Evolutionary conservation across 2,888 invertebrate genomes (phyloP).

Genomic region (Lagria hirta): DNA sequence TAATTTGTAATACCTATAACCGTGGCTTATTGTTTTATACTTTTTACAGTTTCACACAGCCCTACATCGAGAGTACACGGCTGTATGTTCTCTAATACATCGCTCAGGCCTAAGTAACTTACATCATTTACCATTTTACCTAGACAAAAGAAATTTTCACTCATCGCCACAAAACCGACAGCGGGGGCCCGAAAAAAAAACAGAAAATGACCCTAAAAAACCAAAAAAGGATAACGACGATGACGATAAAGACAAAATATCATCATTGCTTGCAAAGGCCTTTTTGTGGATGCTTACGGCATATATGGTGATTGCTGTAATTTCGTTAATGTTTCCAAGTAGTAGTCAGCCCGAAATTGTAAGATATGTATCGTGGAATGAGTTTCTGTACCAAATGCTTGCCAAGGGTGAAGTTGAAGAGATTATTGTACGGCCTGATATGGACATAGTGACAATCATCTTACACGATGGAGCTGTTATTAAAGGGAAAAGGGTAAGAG

Average conservation of each 20-base stretch:
- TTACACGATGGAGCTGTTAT: conserved; percentile 83
- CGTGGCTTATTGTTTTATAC: too few species aligned
- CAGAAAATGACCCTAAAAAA: conserved; percentile 38
- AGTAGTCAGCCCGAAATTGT: conserved; percentile 72
- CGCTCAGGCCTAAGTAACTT: conserved; percentile 57
- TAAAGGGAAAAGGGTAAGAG: conserved; percentile 76
- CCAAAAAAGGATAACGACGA: conserved; percentile 57
- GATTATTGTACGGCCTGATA: conserved; percentile 79
- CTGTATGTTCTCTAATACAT: conserved; percentile 58
- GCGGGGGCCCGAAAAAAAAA: conserved; percentile 20
- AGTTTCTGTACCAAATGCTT: conserved; percentile 93
- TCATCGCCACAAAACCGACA: conserved; percentile 36
- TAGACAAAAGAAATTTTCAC: conserved; percentile 40
- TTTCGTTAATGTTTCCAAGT: conserved; percentile 71
- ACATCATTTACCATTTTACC: conserved; percentile 41
- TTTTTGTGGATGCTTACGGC: conserved; percentile 79
- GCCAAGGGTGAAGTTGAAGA: conserved; percentile 93
- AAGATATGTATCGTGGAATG: conserved; percentile 93
- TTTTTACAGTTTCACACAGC: too few species aligned
- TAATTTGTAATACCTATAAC: too few species aligned
- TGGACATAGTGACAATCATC: conserved; percentile 82
- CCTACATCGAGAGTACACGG: conserved; percentile 62
- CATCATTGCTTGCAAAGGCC: conserved; percentile 72
- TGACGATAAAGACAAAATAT: conserved; percentile 70
- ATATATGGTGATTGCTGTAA: conserved; percentile 71